A percentile compares a stretch with the other conserved stretches of the same genome.
Evolutionary conservation across 2,113 vertebrate species (phyloP).

Genomic region (Parus major): DNA sequence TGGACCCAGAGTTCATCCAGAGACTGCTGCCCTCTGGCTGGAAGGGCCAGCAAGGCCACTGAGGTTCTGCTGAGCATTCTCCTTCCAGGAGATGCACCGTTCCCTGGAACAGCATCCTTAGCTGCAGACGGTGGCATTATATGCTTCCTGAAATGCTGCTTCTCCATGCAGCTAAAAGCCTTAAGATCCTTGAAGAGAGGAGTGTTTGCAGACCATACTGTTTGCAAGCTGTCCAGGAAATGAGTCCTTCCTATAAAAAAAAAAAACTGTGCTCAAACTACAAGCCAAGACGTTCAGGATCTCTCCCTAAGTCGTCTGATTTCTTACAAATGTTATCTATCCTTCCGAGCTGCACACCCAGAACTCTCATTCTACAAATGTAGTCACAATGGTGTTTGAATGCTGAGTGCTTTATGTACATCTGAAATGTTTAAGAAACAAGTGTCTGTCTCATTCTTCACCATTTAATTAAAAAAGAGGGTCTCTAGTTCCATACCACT

Average conservation of each 20-base stretch:
- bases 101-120: background rate
- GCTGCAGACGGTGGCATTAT: background rate
- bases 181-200: background rate
- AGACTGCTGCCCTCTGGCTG: background rate
- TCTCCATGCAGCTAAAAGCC: background rate
- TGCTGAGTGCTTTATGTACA: background rate
- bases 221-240: slow-evolving; percentile 57
- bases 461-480: background rate
- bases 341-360: background rate
- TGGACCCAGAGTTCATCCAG: background rate
- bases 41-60: background rate
- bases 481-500: background rate
- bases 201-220: background rate
- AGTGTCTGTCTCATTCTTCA: background rate
- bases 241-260: background rate
- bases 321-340: background rate
- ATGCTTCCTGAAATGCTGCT: background rate
- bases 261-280: background rate
- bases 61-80: background rate
- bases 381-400: background rate
- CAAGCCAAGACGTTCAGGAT: background rate
- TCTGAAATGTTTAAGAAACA: background rate
- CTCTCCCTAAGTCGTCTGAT: background rate
- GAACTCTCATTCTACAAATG: background rate
- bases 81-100: background rate